phyloP scores from a whole-genome alignment of 1,140 invertebrate genomes.

The Scaptomyza graminum region DNA sequence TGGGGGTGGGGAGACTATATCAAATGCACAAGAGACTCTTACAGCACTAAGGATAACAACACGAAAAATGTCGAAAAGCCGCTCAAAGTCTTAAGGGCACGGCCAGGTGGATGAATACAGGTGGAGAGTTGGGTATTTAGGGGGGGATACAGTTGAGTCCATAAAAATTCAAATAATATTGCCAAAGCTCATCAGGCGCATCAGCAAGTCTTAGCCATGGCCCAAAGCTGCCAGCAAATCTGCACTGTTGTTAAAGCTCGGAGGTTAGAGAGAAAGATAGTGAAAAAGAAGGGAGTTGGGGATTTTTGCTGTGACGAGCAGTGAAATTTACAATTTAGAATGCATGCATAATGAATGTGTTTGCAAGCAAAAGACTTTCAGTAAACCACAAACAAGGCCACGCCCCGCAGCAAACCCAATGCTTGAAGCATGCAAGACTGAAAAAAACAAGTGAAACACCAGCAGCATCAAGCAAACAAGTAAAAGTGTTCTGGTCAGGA shows the following conservation, averaged over 20 bases:
- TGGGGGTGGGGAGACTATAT: not conserved
- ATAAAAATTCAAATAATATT: conserved; percentile 74
- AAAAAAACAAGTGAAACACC: conserved; percentile 1
- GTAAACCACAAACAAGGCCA: conserved; percentile 39
- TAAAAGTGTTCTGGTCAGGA: not conserved
- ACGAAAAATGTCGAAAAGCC: conserved; percentile 30
- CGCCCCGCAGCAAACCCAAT: conserved; percentile 15
- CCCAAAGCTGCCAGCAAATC: conserved; percentile 64
- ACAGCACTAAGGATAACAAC: conserved; percentile 33
- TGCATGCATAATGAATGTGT: conserved; percentile 77
- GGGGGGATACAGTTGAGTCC: conserved; percentile 22
- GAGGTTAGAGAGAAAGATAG: no score
- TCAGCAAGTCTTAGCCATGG: conserved; percentile 64
- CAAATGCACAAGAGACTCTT: conserved; percentile 7
- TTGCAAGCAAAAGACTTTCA: conserved; percentile 62
- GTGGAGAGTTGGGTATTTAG: not conserved
- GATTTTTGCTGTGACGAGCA: conserved; percentile 29
- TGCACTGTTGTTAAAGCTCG: conserved; percentile 22
- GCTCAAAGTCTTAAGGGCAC: conserved; percentile 16
- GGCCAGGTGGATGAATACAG: not conserved
- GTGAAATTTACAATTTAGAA: conserved; percentile 77
- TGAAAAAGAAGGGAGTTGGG: not conserved
- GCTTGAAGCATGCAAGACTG: conserved; percentile 4
- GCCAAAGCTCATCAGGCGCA: conserved; percentile 74
- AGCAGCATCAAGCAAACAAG: not conserved